Conservation (phyloP, 2,113 vertebrate genomes). For the Centropus bengalensis region DNA sequence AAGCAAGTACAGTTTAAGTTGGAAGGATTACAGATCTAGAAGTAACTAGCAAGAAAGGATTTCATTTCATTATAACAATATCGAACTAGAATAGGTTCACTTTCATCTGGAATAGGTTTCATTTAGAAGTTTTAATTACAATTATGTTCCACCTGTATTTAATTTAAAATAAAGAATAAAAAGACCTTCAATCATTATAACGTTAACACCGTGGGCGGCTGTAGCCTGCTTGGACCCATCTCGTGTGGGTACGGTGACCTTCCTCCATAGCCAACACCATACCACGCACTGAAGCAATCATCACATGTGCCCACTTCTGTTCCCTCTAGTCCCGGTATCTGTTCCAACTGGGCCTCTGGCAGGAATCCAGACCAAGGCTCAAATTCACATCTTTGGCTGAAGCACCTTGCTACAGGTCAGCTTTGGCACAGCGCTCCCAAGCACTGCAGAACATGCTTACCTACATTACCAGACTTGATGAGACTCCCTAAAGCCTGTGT, state of each 20-base stretch:
- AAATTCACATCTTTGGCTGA: not conserved
- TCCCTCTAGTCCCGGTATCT: not conserved
- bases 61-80: constrained; percentile 27
- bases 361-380: not conserved
- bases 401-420: not conserved
- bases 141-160: not conserved
- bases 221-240: not conserved
- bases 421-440: not conserved
- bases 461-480: not conserved
- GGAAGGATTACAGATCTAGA: not conserved
- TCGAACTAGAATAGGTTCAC: not conserved
- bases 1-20: constrained; percentile 35
- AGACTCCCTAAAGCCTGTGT: not conserved
- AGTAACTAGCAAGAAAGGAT: constrained; percentile 21
- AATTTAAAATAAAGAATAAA: not conserved
- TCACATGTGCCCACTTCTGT: not conserved
- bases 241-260: not conserved
- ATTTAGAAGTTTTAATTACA: not conserved
- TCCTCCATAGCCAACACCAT: not conserved
- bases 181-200: not conserved
- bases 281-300: not conserved
- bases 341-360: not conserved
- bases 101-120: not conserved
- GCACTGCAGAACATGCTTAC: not conserved
- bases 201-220: not conserved